phyloP scores from a whole-genome alignment of 2,113 vertebrate species.

The Stegostoma tigrinum region DNA sequence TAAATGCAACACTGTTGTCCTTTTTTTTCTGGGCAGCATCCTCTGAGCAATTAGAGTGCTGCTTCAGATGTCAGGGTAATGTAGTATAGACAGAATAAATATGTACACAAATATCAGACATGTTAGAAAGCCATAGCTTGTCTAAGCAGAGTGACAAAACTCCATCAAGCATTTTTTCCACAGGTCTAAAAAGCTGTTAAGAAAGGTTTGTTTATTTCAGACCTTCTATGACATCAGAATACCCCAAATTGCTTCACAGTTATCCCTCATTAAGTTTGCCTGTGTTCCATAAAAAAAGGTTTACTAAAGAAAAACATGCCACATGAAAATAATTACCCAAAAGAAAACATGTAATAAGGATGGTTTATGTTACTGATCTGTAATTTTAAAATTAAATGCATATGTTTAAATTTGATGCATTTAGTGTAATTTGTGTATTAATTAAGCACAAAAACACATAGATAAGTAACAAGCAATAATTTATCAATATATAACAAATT shows the following conservation, averaged over 20 bases:
- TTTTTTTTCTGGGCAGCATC: background rate
- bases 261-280: no score
- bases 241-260: background rate
- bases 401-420: no score
- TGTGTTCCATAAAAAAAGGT: no score
- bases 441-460: no score
- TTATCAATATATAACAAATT: no score
- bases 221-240: background rate
- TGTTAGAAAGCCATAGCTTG: background rate
- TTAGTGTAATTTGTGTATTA: no score
- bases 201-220: background rate
- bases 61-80: background rate
- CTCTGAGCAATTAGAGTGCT: background rate
- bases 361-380: no score
- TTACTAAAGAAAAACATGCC: no score
- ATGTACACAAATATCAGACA: background rate
- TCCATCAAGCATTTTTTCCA: background rate
- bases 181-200: background rate
- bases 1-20: background rate
- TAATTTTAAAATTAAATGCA: no score
- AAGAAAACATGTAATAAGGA: no score
- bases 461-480: no score
- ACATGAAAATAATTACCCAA: no score
- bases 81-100: background rate
- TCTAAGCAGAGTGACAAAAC: background rate